Evolutionary conservation across 2,797 vertebrate species (phyloP).

Genomic region (Liasis olivaceus): DNA sequence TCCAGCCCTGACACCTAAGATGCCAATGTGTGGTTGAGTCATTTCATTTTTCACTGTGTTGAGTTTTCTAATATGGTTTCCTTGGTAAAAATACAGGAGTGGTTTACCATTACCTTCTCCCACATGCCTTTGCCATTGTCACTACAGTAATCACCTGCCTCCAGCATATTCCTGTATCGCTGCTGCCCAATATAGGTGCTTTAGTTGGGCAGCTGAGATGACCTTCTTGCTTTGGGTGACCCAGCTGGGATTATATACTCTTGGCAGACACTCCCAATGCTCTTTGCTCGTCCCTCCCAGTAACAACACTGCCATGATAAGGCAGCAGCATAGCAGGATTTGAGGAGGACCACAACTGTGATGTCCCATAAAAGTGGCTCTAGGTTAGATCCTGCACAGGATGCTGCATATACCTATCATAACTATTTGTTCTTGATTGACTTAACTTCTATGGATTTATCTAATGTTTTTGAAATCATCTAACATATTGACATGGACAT

Average conservation of each 20-base stretch:
- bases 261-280: not conserved
- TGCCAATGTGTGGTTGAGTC: not conserved
- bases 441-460: not conserved
- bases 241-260: not conserved
- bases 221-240: not conserved
- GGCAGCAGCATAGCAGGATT: not conserved
- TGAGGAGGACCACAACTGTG: not conserved
- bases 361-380: not conserved
- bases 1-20: not conserved
- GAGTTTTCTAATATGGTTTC: not conserved
- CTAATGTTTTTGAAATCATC: not conserved
- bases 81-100: not conserved
- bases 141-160: not conserved
- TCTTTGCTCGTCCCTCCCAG: not conserved
- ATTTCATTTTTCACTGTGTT: not conserved
- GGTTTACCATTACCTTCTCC: not conserved
- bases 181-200: not conserved
- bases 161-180: not conserved
- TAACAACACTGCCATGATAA: not conserved
- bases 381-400: not conserved
- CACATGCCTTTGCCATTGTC: not conserved
- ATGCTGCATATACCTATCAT: not conserved
- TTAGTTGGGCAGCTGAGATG: not conserved
- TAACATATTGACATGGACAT: not conserved
- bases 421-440: not conserved